Base-by-base conservation (phyloP, 2,113 vertebrate genomes). In the Piprites chloris region DNA sequence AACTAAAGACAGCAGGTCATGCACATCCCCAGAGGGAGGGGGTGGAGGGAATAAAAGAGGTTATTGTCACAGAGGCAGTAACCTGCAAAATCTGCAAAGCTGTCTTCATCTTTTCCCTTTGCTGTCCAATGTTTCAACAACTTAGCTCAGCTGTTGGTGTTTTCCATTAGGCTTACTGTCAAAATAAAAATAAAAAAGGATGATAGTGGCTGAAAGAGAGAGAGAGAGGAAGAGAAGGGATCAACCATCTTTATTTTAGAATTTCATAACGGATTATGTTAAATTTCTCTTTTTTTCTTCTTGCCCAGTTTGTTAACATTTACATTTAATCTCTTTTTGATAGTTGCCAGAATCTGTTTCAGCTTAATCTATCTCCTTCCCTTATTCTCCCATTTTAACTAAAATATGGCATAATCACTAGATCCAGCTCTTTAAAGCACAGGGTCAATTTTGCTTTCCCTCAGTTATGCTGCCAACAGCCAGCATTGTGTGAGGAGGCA, bases 241-340 rank as follows among this genome's bases (percentile, higher is more conserved):
- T 58, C 44, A 37, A 21, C 28, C 41, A 37, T 71, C 72, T 95
- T 93, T 66, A 74, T 59, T 86, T 72, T 75, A 58, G 65, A 55
- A 93, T 96, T 93, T 89, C 22, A 35, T 80, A 94, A 87, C 75
- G 50, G 76, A 97, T 95, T 94, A 95, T 90, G 47, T 65, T 90
- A 92, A 85, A 90, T 87, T 39, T 65, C 22, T 59, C 55, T 59
- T 89, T 83, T 86, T 44, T 42, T 5, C 46, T 87, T 19, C 58
- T 85, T 93, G 24, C 4, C 11, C 18, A 58, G 9, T 91, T 94
- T 83, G 28, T 65, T 93, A 94, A 86, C 3, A 5, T 89, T 97
- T 84, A n/a, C 47, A 62, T 87, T 96, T 88, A 89, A 95, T 95
- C 74, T 94, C 30, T 53, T 32, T 83, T 42, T 88, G 53, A 69